Evolutionary conservation across 1,140 invertebrate genomes (phyloP), one percentile per base, ranked within the genome.

Genomic region (Scylla paramamosain): DNA sequence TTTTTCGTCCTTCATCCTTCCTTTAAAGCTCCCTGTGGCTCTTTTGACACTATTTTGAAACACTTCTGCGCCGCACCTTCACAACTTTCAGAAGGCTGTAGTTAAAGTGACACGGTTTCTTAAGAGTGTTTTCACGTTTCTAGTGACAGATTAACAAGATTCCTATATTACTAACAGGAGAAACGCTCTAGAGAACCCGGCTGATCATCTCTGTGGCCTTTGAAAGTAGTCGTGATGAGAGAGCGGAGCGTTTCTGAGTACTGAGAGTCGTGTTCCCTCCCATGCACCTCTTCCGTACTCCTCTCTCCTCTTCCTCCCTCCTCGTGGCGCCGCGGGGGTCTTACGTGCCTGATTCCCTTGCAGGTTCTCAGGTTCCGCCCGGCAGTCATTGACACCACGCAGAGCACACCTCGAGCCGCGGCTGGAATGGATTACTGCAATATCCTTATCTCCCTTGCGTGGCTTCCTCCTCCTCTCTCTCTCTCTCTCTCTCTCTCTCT

Each of bases 401-500:
- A n/a, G 67, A 77, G 67, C 67, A n/a, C n/a, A 77, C 67, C 52
- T 14, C 12, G 67, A 77, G 20, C 20, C 67, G 20, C n/a, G 67
- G 12, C 67, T n/a, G n/a, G 67, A 77, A 77, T 77, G 67, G 67
- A n/a, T 77, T n/a, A n/a, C 52, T 59, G 52, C 52, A 59, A 59
- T 59, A 59, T 59, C 52, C 52, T 59, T 59, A 59, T 59, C 10
- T 59, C 12, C 39, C 39, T 39, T 39, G 39, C 39, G 39, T 59
- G 52, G 20, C 20, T 59, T 20, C 20, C 52, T 59, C 2, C 20
- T 0, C 52, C 52, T 77, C 67, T 77, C 25, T n/a, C 67, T 77
- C 25, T n/a, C 67, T 77, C 88, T 90, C 48, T 46, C 88, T 90
- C 88, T 46, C 88, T 90, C 48, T 52, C 88, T 90, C 88, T 52